Conservation (phyloP, 1,140 invertebrate genomes). For the Drosophila punjabiensis region DNA sequence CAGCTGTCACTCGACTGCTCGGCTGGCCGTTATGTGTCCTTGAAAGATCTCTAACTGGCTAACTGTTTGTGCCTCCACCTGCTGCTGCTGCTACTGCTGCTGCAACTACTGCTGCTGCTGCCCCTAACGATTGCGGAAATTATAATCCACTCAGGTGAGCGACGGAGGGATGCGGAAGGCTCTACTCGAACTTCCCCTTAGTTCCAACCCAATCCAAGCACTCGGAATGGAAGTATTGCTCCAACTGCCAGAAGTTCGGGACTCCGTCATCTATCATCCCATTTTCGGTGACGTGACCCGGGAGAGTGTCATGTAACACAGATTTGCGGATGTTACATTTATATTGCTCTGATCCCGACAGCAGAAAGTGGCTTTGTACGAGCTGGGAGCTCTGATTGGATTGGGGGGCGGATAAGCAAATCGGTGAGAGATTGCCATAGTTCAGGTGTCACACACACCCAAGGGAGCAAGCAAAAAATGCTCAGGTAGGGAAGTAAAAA, state of each 20-base stretch:
- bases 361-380: slow-evolving; percentile 42
- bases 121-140: slow-evolving; percentile 36
- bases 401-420: slow-evolving; percentile 40
- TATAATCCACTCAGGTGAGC: slow-evolving; percentile 34
- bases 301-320: slow-evolving; percentile 50
- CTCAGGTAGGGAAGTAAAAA: background rate
- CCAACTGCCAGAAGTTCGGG: slow-evolving; percentile 28
- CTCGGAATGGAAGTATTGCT: slow-evolving; percentile 22
- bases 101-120: slow-evolving; percentile 4
- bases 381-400: slow-evolving; percentile 33
- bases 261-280: slow-evolving; percentile 37
- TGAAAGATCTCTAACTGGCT: slow-evolving; percentile 68
- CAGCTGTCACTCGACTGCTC: slow-evolving; percentile 57
- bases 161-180: background rate
- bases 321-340: slow-evolving; percentile 59
- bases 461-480: background rate
- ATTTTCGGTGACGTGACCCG: slow-evolving; percentile 30
- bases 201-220: background rate
- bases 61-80: slow-evolving; percentile 63
- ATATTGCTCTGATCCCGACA: slow-evolving; percentile 53
- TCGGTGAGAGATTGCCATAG: slow-evolving; percentile 13
- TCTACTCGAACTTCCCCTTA: background rate
- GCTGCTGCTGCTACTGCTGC: slow-evolving; percentile 3
- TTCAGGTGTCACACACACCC: slow-evolving; percentile 31
- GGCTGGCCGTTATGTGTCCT: slow-evolving; percentile 72